Evolutionary conservation across 1,140 invertebrate species (phyloP), one percentile per base, ranked within the genome.

Genomic region (Lordiphosa clarofinis): DNA sequence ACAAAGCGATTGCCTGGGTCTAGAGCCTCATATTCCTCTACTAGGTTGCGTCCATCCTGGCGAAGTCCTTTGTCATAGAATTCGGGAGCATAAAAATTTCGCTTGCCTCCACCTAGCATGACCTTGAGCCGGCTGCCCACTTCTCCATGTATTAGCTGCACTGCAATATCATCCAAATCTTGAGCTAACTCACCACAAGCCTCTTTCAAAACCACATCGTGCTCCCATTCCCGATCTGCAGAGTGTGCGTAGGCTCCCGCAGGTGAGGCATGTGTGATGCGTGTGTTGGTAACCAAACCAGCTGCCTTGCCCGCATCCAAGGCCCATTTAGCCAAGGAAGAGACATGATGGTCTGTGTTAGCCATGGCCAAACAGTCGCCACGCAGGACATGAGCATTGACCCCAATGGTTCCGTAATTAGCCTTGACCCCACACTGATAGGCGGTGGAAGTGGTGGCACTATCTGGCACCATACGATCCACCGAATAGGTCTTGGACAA

Each of bases 361-460:
- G 91, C 87, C 65, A 92, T 90, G 1, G 91, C 90, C 52, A 89
- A 69, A 60, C 94, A 93, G 36, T 93, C 91, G 0, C 90, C 89
- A 28, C 90, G 87, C 3, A 90, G 91, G 0, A 94, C 92, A n/a
- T 91, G 90, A 0, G 91, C 93, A 61, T 94, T 93, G 0, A 97
- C 91, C 0, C 95, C 96, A 1, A 97, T 90, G 1, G 93, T 94
- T n/a, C 92, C 94, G 40, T 92, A 92, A 76, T 96, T 96, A 1
- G 92, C 93, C 89, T 98, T 98, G 0, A 97, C 93, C 3, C 96
- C 96, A 6, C 92, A 91, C n/a, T 97, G 90, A 71, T 95, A 95
- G 0, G 96, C 95, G 0, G 96, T 97, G 0, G 88, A 71, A 0
- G 93, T 93, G 8, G 90, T 92, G 0, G 95, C 95, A 0, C 94